Evolutionary conservation across 2,113 vertebrate species (phyloP).

Genomic region (Camarhynchus parvulus): DNA sequence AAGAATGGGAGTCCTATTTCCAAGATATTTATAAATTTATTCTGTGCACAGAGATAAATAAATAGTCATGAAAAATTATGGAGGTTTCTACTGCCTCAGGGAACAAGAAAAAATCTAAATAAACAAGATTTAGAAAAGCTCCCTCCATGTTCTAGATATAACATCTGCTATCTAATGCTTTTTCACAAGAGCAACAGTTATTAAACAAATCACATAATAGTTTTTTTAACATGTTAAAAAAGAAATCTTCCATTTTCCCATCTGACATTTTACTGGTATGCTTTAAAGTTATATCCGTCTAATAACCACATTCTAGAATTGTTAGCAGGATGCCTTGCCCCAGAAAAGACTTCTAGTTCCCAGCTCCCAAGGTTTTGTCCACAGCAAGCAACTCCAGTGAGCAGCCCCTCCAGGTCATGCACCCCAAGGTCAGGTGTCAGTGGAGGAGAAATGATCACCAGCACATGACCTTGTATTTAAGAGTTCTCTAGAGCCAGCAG

Average conservation of each 20-base stretch:
- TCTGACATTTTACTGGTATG: background rate
- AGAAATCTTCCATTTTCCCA: background rate
- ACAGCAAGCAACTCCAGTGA: background rate
- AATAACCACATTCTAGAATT: background rate
- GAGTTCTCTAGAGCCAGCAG: background rate
- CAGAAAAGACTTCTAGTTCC: background rate
- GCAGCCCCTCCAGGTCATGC: background rate
- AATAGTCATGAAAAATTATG: background rate
- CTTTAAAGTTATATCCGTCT: background rate
- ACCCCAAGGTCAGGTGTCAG: background rate
- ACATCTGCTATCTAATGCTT: fast-evolving
- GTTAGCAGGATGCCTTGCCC: background rate
- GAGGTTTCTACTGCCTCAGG: background rate
- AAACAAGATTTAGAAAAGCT: background rate
- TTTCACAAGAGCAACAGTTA: background rate
- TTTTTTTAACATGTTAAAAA: background rate
- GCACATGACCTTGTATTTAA: background rate
- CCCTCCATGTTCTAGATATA: background rate
- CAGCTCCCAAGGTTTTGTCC: background rate
- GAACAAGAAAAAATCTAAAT: background rate
- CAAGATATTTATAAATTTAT: background rate
- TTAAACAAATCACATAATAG: background rate
- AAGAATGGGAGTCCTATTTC: background rate
- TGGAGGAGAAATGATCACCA: background rate
- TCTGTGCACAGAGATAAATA: background rate